phyloP scores from a whole-genome alignment of 2,113 vertebrate species.

The Acrocephalus arundinaceus region DNA sequence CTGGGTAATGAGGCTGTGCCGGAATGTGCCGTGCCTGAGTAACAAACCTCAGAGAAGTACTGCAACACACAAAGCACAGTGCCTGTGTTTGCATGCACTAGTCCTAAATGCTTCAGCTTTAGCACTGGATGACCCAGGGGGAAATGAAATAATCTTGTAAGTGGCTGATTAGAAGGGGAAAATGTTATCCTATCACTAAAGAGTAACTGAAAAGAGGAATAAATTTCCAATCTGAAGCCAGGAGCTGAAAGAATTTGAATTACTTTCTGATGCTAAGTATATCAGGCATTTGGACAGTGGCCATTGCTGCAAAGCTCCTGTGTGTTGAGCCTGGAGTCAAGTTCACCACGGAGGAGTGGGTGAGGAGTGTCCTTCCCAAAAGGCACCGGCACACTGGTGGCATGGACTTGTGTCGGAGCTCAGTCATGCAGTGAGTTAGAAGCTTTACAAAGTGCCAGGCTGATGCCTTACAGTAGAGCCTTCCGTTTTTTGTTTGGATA shows the following conservation, averaged over 20 bases:
- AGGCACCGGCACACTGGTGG: rapidly evolving
- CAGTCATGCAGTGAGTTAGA: neutral
- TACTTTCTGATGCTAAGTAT: slow-evolving; percentile 27
- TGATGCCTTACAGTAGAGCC: neutral
- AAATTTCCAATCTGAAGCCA: slow-evolving; percentile 24
- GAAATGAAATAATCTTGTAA: neutral
- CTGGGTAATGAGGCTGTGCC: neutral
- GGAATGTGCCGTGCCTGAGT: neutral
- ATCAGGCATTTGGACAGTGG: slow-evolving; percentile 27
- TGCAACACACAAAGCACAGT: neutral
- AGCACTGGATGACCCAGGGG: neutral
- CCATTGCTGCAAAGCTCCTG: neutral
- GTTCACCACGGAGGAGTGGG: neutral
- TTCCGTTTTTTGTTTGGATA: neutral
- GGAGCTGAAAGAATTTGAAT: slow-evolving; percentile 15
- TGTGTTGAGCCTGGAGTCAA: neutral
- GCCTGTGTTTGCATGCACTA: neutral
- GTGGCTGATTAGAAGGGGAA: slow-evolving; percentile 28
- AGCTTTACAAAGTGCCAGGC: neutral
- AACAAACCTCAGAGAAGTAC: neutral
- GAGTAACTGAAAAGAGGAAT: neutral
- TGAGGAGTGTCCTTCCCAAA: neutral
- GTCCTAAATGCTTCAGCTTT: neutral
- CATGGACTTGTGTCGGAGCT: neutral
- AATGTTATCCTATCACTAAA: slow-evolving; percentile 9